Percentiles rank a stretch among this genome's conserved stretches.
Conservation (phyloP, 37 sponge, comb jelly and placozoan species). For the Beroe forskalii region DNA sequence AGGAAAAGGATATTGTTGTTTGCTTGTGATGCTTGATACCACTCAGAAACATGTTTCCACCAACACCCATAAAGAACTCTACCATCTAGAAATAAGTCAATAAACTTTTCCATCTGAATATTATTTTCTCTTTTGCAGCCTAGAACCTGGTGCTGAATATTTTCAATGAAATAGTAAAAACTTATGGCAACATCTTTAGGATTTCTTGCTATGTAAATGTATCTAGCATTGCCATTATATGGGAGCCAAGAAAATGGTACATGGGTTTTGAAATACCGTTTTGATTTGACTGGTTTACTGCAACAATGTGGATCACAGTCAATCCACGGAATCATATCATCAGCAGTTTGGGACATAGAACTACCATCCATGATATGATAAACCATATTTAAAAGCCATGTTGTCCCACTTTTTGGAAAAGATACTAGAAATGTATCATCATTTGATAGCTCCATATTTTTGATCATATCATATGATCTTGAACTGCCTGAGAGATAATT, state of each 20-base stretch:
- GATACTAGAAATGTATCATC: slow-evolving; percentile 29
- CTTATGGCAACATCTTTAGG: slow-evolving; percentile 62
- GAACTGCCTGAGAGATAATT: slow-evolving; percentile 12
- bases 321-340: slow-evolving; percentile 36
- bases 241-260: slow-evolving; percentile 61
- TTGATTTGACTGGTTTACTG: not conserved
- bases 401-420: slow-evolving; percentile 61
- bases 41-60: slow-evolving; percentile 29
- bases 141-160: not conserved
- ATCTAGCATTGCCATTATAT: not conserved
- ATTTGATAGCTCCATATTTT: not conserved
- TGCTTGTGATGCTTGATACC: slow-evolving; percentile 23
- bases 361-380: slow-evolving; percentile 28
- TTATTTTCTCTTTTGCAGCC: not conserved
- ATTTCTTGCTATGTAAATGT: slow-evolving; percentile 55
- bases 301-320: slow-evolving; percentile 29
- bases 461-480: not conserved
- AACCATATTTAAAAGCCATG: slow-evolving; percentile 27
- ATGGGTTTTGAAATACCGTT: slow-evolving; percentile 51
- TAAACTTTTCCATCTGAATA: not conserved
- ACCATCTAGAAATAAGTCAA: slow-evolving; percentile 8
- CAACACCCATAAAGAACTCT: slow-evolving; percentile 19
- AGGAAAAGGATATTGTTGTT: slow-evolving; percentile 16
- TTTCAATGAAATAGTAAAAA: slow-evolving; percentile 45
- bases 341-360: not conserved